Base-by-base conservation (phyloP, 2,797 vertebrate genomes). In the Balearica regulorum region DNA sequence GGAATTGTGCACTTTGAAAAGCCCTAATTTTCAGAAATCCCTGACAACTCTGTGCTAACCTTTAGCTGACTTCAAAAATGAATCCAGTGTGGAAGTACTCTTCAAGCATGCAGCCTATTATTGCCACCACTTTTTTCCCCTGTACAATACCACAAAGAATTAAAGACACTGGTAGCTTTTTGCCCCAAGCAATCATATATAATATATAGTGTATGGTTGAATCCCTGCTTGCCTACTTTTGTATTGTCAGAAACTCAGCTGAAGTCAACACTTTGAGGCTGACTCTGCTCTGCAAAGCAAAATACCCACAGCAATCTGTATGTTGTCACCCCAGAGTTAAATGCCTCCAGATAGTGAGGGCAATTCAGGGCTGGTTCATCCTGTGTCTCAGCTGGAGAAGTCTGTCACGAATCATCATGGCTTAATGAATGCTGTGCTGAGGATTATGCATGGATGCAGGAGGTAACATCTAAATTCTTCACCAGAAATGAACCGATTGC, bases 401-500 rank as follows among this genome's bases (percentile, higher is more conserved):
- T 25, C 81, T 85, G 72, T 77, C 68, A 16, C 71, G 86, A 95
- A 96, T 97, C 97, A 95, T 91, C 53, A 64, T 11, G 5, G 89
- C 57, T 93, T 97, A 97, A 97, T 89, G 96, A 81, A 43, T 5
- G 2, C 83, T 86, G 44, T 79, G 66, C 91, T 83, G 75, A 29
- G 77, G 88, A 93, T 83, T 87, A 60, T 31, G 33, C 64, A 14
- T 11, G 49, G 81, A 89, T 76, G 73, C 89, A 91, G 61, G 81
- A 91, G 75, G 64, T 79, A 69, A 51, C n/a, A 29, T 78, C 85
- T 73, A 61, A 79, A 83, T 79, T 93, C 84, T 82, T 61, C 20
- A 80, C 43, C 86, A 92, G 89, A 96, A 91, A 85, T 41, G 12
- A 94, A 85, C 84, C 87, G 96, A 96, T 92, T 94, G 83, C 88